These are phyloP conservation scores for Drosophila biarmipes DNA, from an alignment of 1,140 invertebrate genomes.

Conservation along the genomic window DNA sequence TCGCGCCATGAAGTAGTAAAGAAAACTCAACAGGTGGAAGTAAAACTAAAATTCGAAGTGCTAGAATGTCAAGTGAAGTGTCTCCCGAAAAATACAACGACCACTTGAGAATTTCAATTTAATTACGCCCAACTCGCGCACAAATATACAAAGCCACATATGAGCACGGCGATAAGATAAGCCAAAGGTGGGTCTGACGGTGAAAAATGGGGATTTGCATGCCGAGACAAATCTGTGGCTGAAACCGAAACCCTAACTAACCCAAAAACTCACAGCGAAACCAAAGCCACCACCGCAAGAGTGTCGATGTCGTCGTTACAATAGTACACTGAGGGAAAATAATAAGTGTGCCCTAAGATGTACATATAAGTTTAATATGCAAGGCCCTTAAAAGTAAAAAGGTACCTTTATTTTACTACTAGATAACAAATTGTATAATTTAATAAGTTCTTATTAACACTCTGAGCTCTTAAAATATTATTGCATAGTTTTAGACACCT, in stretches of 20 bases:
- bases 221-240: conserved; percentile 44
- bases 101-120: conserved; percentile 39
- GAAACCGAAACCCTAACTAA: conserved; percentile 37
- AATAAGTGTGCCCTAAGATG: no score
- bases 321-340: conserved; percentile 1
- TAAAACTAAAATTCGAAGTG: conserved; percentile 14
- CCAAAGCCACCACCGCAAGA: conserved; percentile 23
- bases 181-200: conserved; percentile 36
- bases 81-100: conserved; percentile 16
- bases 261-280: conserved; percentile 25
- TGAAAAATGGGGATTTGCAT: conserved; percentile 42
- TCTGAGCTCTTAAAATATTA: no score
- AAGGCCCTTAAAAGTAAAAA: no score
- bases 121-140: conserved; percentile 48
- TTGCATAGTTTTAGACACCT: no score
- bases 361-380: no score
- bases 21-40: conserved; percentile 14
- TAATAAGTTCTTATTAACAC: no score
- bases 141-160: conserved; percentile 4
- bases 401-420: no score
- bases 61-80: conserved; percentile 27
- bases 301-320: conserved; percentile 15
- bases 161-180: conserved; percentile 48
- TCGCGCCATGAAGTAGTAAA: conserved; percentile 32
- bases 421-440: no score